Evolutionary conservation across 2,113 vertebrate species (phyloP).

Genomic region (Pseudonaja textilis): DNA sequence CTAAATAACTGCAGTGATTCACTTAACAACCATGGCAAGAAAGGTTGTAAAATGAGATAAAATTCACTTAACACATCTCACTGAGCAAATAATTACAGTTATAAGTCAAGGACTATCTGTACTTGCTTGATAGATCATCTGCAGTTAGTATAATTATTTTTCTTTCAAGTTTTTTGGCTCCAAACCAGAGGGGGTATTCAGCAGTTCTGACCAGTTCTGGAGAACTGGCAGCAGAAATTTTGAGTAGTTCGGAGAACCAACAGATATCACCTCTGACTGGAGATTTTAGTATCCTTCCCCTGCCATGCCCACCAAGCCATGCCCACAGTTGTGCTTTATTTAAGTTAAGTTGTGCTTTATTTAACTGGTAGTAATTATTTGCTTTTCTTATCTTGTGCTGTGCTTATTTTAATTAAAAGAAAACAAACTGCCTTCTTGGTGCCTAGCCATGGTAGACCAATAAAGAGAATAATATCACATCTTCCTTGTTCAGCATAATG

Average conservation of each 20-base stretch:
- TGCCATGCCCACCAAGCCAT: too few species aligned
- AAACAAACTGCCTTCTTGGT: constrained; percentile 25
- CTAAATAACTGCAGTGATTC: neutral
- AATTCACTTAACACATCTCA: neutral
- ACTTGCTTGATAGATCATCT: neutral
- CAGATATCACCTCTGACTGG: too few species aligned
- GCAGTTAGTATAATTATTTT: neutral
- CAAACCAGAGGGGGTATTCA: neutral
- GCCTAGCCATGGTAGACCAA: neutral
- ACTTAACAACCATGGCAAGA: neutral
- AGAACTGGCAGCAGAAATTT: too few species aligned
- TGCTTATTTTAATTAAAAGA: neutral
- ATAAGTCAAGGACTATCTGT: neutral
- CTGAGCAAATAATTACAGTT: neutral
- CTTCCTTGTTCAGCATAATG: neutral
- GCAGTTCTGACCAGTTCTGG: too few species aligned
- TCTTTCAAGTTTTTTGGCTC: neutral
- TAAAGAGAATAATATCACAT: neutral
- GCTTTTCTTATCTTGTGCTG: neutral
- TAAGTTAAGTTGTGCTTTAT: too few species aligned
- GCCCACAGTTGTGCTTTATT: too few species aligned
- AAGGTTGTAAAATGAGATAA: neutral
- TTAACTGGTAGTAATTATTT: neutral
- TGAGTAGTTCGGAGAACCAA: too few species aligned
- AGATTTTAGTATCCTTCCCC: too few species aligned